Percentiles rank a stretch among this genome's conserved stretches.
Conservation (phyloP, 1,140 invertebrate species). For the Zaprionus davidi region DNA sequence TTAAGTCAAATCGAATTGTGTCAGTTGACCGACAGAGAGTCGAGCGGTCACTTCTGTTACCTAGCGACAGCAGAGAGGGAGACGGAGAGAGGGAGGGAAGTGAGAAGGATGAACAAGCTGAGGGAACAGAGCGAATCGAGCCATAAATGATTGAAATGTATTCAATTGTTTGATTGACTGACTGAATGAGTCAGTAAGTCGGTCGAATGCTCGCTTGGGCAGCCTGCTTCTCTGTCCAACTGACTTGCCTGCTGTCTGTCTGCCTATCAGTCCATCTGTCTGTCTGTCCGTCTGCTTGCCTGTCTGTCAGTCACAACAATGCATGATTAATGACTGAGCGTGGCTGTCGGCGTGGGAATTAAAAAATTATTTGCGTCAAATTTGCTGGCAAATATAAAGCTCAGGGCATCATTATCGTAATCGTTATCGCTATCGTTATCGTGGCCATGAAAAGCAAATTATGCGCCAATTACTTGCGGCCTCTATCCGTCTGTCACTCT, state of each 20-base stretch:
- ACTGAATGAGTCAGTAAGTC: constrained; percentile 46
- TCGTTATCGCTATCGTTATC: constrained; percentile 58
- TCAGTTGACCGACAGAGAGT: constrained; percentile 23
- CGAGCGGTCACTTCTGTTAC: constrained; percentile 12
- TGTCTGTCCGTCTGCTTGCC: background rate
- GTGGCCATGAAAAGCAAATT: constrained; percentile 53
- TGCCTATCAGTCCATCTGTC: background rate
- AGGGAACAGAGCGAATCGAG: background rate
- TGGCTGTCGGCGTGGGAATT: constrained; percentile 54
- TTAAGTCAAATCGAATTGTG: constrained; percentile 68
- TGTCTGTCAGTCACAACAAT: constrained; percentile 55
- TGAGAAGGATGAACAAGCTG: no score
- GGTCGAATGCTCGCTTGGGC: constrained; percentile 24
- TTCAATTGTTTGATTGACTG: constrained; percentile 78
- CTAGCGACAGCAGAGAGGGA: constrained; percentile 11
- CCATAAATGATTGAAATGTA: constrained; percentile 78
- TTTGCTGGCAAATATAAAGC: constrained; percentile 49
- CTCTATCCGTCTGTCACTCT: background rate
- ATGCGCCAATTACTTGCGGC: constrained; percentile 68
- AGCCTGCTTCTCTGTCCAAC: background rate
- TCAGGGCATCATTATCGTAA: constrained; percentile 42
- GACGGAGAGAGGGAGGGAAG: constrained; percentile 18
- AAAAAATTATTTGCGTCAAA: constrained; percentile 73
- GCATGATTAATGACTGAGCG: constrained; percentile 71
- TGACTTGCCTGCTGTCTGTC: background rate